These are phyloP conservation scores for Phyllotreta striolata DNA, from an alignment of 2,888 invertebrate genomes.

Conservation along the genomic window DNA sequence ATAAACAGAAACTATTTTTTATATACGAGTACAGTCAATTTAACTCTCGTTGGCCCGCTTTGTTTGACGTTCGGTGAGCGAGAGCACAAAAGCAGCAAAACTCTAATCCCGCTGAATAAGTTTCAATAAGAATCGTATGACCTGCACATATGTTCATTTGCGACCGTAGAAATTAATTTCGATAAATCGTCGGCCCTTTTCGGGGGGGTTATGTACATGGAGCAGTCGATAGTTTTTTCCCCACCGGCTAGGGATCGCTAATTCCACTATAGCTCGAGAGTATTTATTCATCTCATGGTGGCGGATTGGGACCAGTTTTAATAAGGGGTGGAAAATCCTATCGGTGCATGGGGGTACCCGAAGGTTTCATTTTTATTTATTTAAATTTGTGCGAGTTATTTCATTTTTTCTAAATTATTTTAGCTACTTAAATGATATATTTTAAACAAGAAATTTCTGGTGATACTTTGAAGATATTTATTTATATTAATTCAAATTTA, in stretches of 20 bases:
- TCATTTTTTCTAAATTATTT: no score
- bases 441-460: no score
- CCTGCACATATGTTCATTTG: slow-evolving; percentile 62
- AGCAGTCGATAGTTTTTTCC: slow-evolving; percentile 52
- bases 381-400: no score
- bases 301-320: slow-evolving; percentile 56
- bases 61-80: slow-evolving; percentile 44
- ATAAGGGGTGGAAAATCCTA: slow-evolving; percentile 51
- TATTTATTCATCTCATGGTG: slow-evolving; percentile 60
- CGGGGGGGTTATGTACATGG: neutral
- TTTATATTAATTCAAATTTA: no score
- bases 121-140: slow-evolving; percentile 63
- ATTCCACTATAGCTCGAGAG: slow-evolving; percentile 55
- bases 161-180: slow-evolving; percentile 54
- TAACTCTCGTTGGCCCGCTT: slow-evolving; percentile 42
- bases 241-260: slow-evolving; percentile 57
- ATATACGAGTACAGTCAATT: slow-evolving; percentile 50
- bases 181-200: slow-evolving; percentile 30
- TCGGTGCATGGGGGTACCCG: slow-evolving; percentile 40
- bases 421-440: no score
- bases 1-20: slow-evolving; percentile 32
- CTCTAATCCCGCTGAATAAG: slow-evolving; percentile 59
- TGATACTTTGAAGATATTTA: no score
- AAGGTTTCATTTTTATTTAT: neutral
- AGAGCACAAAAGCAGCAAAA: slow-evolving; percentile 41